Conservation (phyloP, 1,140 invertebrate species). For the Cotesia typhae region DNA sequence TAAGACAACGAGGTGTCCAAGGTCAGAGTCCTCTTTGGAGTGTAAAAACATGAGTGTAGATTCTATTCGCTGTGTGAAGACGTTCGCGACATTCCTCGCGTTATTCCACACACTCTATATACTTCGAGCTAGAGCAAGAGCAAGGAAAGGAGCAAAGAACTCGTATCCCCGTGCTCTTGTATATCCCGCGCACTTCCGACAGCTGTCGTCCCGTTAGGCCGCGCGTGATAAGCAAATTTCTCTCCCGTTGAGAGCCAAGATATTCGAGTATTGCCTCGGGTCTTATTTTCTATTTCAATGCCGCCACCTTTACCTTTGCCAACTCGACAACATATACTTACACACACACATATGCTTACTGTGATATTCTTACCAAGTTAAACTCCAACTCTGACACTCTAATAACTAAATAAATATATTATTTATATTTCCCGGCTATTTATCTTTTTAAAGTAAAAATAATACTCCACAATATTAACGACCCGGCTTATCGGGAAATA, state of each 20-base stretch:
- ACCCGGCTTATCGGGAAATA: too few species aligned
- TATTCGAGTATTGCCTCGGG: slow-evolving; percentile 15
- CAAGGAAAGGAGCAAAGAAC: slow-evolving; percentile 16
- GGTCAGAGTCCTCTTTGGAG: slow-evolving; percentile 4
- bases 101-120: slow-evolving; percentile 26
- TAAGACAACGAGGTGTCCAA: not conserved
- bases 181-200: slow-evolving; percentile 42
- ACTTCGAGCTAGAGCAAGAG: not conserved
- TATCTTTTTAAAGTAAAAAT: too few species aligned
- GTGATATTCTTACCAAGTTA: too few species aligned
- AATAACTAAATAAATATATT: too few species aligned
- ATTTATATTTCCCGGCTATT: too few species aligned
- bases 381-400: too few species aligned
- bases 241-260: slow-evolving; percentile 34
- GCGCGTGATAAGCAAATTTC: slow-evolving; percentile 45
- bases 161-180: slow-evolving; percentile 31
- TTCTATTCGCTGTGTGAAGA: slow-evolving; percentile 11
- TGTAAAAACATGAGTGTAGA: not conserved
- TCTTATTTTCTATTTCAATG: slow-evolving; percentile 23
- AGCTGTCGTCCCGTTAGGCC: slow-evolving; percentile 45
- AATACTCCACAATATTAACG: too few species aligned
- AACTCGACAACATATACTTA: too few species aligned
- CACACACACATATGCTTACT: too few species aligned
- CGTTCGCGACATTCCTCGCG: slow-evolving; percentile 30
- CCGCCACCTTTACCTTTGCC: not conserved